phyloP scores from a whole-genome alignment of 2,797 vertebrate species.

The Otolemur crassicaudatus region DNA sequence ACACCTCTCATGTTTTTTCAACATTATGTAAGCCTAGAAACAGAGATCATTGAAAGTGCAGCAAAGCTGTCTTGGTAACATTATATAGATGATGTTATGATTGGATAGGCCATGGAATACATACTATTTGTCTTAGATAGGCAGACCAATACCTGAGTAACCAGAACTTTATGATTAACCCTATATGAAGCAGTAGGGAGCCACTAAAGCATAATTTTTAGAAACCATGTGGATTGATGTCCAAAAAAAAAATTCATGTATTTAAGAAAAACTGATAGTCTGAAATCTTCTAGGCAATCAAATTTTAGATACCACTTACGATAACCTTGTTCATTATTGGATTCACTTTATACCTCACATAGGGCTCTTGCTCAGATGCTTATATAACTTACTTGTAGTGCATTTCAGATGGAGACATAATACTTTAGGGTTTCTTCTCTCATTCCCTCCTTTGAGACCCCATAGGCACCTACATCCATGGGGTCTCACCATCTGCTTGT shows the following conservation, averaged over 20 bases:
- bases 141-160: background rate
- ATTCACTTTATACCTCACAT: no score
- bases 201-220: background rate
- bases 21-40: background rate
- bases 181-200: background rate
- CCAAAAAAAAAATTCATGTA: background rate
- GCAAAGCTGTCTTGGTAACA: background rate
- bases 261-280: no score
- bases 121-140: background rate
- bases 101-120: background rate
- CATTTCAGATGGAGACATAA: no score
- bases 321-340: no score
- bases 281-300: no score
- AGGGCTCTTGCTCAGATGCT: no score
- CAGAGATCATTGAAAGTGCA: background rate
- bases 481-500: no score
- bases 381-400: no score
- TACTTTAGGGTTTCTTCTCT: no score
- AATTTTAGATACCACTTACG: no score
- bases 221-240: background rate
- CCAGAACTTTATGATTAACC: background rate
- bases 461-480: no score
- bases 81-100: background rate
- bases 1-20: background rate
- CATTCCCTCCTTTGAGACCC: no score